Conservation (phyloP, 1,140 invertebrate species). For the Zaprionus nigranus region DNA sequence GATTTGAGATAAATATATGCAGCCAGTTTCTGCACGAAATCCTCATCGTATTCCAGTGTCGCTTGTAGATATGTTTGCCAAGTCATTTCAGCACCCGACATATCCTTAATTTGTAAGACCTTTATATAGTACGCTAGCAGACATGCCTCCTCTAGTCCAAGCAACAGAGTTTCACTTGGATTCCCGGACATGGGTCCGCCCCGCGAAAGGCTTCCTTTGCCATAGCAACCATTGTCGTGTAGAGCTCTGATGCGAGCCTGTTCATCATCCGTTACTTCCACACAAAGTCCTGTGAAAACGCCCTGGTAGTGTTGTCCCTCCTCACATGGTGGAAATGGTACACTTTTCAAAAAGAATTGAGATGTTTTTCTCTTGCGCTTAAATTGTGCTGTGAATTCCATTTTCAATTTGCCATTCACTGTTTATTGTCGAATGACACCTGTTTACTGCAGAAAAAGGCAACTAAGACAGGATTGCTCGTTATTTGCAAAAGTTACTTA, state of each 20-base stretch:
- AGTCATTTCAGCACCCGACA: slow-evolving; percentile 86
- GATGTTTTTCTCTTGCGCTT: slow-evolving; percentile 52
- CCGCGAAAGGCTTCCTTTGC: slow-evolving; percentile 89
- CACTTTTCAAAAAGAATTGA: neutral
- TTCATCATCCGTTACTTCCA: slow-evolving; percentile 87
- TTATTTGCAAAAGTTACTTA: neutral
- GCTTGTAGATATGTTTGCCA: slow-evolving; percentile 87
- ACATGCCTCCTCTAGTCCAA: slow-evolving; percentile 91
- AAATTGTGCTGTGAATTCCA: slow-evolving; percentile 61
- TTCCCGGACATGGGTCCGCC: slow-evolving; percentile 85
- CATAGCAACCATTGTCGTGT: slow-evolving; percentile 90
- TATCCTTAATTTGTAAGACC: slow-evolving; percentile 88
- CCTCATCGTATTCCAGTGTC: slow-evolving; percentile 45
- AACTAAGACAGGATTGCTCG: neutral
- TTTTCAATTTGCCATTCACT: slow-evolving; percentile 17
- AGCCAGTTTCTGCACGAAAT: slow-evolving; percentile 91
- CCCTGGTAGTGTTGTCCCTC: slow-evolving; percentile 37
- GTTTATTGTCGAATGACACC: slow-evolving; percentile 39
- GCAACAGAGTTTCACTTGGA: slow-evolving; percentile 87
- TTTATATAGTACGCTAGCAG: slow-evolving; percentile 91
- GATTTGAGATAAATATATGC: slow-evolving; percentile 94
- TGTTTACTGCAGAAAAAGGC: neutral
- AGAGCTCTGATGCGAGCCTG: slow-evolving; percentile 86
- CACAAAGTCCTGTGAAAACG: slow-evolving; percentile 87
- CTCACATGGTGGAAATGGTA: slow-evolving; percentile 37